phyloP scores from a whole-genome alignment of 2,113 vertebrate species.

The Podarcis raffonei region DNA sequence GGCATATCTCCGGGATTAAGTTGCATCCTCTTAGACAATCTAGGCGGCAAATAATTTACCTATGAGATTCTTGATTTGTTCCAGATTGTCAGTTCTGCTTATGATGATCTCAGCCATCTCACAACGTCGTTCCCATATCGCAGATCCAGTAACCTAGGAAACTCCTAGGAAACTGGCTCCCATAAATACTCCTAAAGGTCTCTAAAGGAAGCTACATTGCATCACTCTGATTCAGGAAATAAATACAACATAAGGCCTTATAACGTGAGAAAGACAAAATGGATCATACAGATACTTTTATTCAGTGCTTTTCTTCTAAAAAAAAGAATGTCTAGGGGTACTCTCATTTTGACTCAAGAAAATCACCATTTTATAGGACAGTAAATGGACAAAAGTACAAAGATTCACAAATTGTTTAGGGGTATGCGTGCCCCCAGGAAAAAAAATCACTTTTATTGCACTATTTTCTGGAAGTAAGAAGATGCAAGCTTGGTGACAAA shows the following conservation, averaged over 20 bases:
- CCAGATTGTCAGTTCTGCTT: neutral
- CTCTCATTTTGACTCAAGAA: no score
- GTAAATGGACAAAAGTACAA: no score
- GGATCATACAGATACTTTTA: neutral
- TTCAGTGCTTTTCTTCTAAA: no score
- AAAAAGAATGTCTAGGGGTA: no score
- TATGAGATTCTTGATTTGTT: neutral
- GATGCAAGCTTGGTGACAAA: neutral
- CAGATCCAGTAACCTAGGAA: conserved; percentile 7
- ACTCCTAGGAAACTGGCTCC: neutral
- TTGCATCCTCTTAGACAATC: neutral
- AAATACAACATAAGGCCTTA: neutral
- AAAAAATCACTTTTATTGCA: neutral
- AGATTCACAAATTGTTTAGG: no score
- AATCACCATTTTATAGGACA: no score
- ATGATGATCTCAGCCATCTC: neutral
- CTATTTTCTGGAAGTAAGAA: neutral
- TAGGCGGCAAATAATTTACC: neutral
- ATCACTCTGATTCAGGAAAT: neutral
- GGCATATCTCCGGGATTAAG: neutral
- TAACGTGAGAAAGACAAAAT: neutral
- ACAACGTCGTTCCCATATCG: neutral
- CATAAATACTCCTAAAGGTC: neutral
- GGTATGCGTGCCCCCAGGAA: no score
- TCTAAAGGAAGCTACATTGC: neutral